phyloP scores from a whole-genome alignment of 37 sponge, comb jelly and placozoan genomes.

The Diacarnus erythraeanus region DNA sequence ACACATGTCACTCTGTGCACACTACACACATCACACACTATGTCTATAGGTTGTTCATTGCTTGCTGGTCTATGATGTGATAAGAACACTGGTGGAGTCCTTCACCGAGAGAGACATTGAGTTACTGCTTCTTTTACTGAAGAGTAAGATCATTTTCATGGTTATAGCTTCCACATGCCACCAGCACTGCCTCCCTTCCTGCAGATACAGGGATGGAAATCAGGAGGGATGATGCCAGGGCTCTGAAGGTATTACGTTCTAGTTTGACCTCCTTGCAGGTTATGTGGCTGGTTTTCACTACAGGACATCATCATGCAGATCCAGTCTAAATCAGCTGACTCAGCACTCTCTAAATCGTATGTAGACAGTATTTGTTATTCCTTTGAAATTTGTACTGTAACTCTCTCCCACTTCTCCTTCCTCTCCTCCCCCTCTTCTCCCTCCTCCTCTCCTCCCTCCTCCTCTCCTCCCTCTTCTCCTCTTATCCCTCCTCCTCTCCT shows the following conservation, averaged over 20 bases:
- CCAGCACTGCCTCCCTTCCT: neutral
- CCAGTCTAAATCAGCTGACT: conserved; percentile 61
- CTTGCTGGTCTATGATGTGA: conserved; percentile 85
- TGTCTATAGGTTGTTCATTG: conserved; percentile 69
- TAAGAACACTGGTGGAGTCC: conserved; percentile 61
- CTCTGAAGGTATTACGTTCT: conserved; percentile 91
- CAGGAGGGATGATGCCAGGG: conserved; percentile 88
- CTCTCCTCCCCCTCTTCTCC: neutral
- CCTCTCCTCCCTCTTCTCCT: no score
- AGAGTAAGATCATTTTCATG: conserved; percentile 44
- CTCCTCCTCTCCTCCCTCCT: neutral
- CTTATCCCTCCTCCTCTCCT: no score
- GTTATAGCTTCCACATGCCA: neutral
- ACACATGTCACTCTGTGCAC: neutral
- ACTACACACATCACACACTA: neutral
- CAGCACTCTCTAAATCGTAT: conserved; percentile 36
- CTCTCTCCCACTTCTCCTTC: neutral
- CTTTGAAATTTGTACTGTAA: neutral
- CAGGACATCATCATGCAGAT: conserved; percentile 80
- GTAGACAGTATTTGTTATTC: neutral
- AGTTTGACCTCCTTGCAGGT: no score
- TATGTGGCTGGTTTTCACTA: neutral
- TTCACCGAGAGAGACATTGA: conserved; percentile 86
- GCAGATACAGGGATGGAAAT: conserved; percentile 90
- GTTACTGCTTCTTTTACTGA: conserved; percentile 83